Percentiles rank a stretch among this genome's conserved stretches.
Conservation (phyloP, 2,797 vertebrate genomes). For the Luscinia luscinia region DNA sequence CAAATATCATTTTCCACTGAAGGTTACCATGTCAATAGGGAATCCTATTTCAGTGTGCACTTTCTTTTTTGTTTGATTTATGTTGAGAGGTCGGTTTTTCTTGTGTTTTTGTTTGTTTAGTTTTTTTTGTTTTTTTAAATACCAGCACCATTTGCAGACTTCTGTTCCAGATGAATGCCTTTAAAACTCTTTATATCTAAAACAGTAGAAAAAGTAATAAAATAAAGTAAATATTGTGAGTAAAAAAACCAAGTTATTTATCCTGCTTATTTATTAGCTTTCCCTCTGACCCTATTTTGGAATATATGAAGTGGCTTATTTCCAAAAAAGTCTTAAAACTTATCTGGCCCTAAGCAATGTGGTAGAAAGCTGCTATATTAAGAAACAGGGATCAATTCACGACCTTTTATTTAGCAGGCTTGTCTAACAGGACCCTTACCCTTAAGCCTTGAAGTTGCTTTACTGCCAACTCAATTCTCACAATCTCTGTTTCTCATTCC, state of each 20-base stretch:
- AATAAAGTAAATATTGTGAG: not conserved
- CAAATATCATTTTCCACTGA: not conserved
- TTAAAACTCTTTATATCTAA: not conserved
- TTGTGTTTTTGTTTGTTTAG: no score
- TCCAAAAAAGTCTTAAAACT: not conserved
- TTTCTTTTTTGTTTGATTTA: not conserved
- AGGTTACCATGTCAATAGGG: not conserved
- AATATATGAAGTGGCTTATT: not conserved
- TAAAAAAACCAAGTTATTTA: fast-evolving
- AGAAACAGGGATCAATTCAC: not conserved
- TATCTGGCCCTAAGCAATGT: not conserved
- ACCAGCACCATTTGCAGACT: fast-evolving
- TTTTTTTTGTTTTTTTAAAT: not conserved
- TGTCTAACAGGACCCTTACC: not conserved
- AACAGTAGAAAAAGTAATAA: not conserved
- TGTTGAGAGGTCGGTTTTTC: no score
- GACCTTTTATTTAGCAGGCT: not conserved
- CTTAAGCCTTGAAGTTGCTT: not conserved
- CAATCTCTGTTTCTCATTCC: not conserved
- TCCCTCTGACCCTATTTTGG: not conserved
- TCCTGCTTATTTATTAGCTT: not conserved
- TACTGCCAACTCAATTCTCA: not conserved
- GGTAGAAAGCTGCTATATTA: not conserved
- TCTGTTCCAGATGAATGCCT: not conserved
- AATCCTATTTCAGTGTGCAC: not conserved